Conservation (phyloP, 2,797 vertebrate species). For the Atherinosoma microstoma region DNA sequence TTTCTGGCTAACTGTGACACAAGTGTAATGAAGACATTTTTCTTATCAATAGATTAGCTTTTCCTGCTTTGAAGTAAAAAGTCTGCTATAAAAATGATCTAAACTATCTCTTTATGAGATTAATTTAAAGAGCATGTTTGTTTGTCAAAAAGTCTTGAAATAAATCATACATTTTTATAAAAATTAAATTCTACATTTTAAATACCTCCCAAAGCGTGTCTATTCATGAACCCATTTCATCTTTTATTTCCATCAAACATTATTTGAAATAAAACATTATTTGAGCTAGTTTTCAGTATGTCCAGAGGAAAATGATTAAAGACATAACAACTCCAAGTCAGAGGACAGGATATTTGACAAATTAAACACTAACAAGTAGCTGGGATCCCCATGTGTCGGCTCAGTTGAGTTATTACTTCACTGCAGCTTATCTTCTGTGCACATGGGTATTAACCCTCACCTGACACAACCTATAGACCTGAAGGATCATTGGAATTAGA, state of each 20-base stretch:
- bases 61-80: neutral
- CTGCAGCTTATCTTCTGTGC: constrained; percentile 52
- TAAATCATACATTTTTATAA: neutral
- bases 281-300: neutral
- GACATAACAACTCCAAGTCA: neutral
- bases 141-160: neutral
- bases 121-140: neutral
- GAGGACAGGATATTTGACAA: neutral
- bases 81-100: neutral
- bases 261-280: neutral
- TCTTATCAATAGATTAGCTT: neutral
- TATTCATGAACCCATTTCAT: no score
- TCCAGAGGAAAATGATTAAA: neutral
- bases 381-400: constrained; percentile 15
- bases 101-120: neutral
- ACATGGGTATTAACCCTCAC: constrained; percentile 45
- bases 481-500: constrained; percentile 53
- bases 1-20: neutral
- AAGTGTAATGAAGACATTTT: neutral
- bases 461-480: constrained; percentile 44
- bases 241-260: neutral
- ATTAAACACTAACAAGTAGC: constrained; percentile 20
- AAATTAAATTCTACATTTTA: neutral
- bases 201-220: neutral
- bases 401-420: constrained; percentile 60